A percentile compares a stretch with the other conserved stretches of the same genome.
phyloP scores from a whole-genome alignment of 1,140 invertebrate genomes.

The Sinonovacula constricta region DNA sequence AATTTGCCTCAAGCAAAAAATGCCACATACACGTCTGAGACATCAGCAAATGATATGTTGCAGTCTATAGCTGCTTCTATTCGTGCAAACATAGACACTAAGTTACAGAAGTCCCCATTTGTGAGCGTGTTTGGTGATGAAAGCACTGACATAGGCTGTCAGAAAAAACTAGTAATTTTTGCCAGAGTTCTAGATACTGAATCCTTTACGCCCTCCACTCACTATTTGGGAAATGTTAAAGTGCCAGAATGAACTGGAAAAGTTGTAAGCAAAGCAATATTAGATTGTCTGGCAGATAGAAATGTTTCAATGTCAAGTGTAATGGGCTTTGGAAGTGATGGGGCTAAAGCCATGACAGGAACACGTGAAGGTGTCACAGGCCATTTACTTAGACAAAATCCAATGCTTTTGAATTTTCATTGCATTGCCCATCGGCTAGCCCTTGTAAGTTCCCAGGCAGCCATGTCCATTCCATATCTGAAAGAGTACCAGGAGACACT shows the following conservation, averaged over 20 bases:
- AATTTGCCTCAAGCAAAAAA: too few relatives aligned
- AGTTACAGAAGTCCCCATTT: neutral
- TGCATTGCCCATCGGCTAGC: slow-evolving; percentile 27
- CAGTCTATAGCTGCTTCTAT: neutral
- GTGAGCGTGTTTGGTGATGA: neutral
- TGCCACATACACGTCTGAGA: slow-evolving; percentile 3
- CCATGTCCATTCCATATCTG: slow-evolving; percentile 5
- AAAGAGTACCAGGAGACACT: too few relatives aligned
- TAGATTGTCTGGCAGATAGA: neutral
- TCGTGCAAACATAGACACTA: neutral
- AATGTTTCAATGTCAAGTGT: slow-evolving; percentile 7
- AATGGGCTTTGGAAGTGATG: slow-evolving; percentile 41
- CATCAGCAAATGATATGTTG: neutral
- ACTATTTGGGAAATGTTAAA: slow-evolving; percentile 1
- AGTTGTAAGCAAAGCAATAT: neutral
- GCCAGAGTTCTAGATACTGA: slow-evolving; percentile 12
- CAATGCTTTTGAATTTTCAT: slow-evolving; percentile 30
- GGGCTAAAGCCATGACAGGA: slow-evolving; percentile 39
- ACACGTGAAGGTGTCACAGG: slow-evolving; percentile 9
- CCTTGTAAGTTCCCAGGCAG: slow-evolving; percentile 30
- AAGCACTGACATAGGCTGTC: slow-evolving; percentile 18
- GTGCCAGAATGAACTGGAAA: neutral
- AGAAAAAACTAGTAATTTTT: slow-evolving; percentile 21
- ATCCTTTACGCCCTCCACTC: slow-evolving; percentile 11
- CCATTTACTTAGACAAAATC: slow-evolving; percentile 29